Evolutionary conservation across 2,888 invertebrate species (phyloP).

Genomic region (Taenaris catops): DNA sequence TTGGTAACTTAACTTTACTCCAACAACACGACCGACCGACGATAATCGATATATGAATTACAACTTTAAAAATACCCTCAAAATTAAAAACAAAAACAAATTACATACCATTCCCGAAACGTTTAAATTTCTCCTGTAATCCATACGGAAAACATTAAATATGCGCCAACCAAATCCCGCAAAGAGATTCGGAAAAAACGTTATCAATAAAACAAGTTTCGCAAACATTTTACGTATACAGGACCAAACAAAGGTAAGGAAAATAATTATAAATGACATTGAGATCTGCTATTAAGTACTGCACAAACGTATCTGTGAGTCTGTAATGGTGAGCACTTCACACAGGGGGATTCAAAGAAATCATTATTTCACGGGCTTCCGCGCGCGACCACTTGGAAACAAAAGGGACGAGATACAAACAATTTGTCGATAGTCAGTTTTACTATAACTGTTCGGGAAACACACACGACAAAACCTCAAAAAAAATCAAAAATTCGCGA

Average conservation of each 20-base stretch:
- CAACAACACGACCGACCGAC: no score
- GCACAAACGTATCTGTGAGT: conserved; percentile 65
- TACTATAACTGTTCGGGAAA: no score
- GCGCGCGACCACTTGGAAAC: conserved; percentile 74
- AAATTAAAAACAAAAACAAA: no score
- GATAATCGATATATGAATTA: no score
- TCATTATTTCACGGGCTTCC: conserved; percentile 76
- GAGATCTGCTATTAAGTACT: conserved; percentile 69
- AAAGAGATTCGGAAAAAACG: conserved; percentile 4
- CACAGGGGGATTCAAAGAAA: conserved; percentile 74
- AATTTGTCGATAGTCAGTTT: not conserved
- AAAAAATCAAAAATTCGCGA: no score
- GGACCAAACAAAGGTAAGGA: conserved; percentile 53
- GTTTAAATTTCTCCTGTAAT: no score
- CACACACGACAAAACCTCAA: no score
- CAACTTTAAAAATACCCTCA: no score
- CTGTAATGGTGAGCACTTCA: conserved; percentile 71
- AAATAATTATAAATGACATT: conserved; percentile 70
- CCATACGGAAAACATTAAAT: no score
- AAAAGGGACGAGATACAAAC: conserved; percentile 34
- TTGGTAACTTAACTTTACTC: no score
- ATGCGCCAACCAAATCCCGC: no score
- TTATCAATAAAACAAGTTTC: conserved; percentile 8
- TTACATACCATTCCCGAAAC: not conserved
- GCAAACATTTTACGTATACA: conserved; percentile 18